Evolutionary conservation across 2,888 invertebrate species (phyloP).

Genomic region (Aplocera efformata): DNA sequence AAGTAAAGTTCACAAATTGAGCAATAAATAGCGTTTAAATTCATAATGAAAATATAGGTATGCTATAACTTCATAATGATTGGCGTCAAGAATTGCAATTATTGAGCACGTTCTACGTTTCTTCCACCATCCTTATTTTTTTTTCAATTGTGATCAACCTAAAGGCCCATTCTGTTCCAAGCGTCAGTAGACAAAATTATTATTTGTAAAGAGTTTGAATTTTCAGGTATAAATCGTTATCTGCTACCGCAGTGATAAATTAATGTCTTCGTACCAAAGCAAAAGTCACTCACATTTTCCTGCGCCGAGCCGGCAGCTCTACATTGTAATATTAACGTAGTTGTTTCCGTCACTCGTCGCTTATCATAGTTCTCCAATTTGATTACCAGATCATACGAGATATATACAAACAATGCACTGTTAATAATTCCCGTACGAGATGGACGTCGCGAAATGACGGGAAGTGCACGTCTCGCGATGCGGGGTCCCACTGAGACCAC

Average conservation of each 20-base stretch:
- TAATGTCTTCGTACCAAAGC: conserved; percentile 13
- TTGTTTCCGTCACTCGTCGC: conserved; percentile 44
- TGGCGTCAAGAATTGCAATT: no score
- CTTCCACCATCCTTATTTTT: no score
- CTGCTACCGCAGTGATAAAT: conserved; percentile 5
- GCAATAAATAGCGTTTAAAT: no score
- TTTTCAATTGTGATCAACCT: no score
- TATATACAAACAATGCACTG: conserved; percentile 19
- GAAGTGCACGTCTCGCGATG: conserved; percentile 65
- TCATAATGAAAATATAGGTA: no score
- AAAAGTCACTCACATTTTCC: conserved; percentile 69
- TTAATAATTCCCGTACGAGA: conserved; percentile 20
- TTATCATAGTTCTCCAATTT: conserved; percentile 36
- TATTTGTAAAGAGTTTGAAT: no score
- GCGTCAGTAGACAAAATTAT: no score
- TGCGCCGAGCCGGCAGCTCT: conserved; percentile 66
- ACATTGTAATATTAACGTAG: conserved; percentile 61
- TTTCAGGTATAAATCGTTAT: conserved; percentile 5
- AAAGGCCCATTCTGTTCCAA: no score
- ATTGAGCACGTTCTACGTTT: no score
- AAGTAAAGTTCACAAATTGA: no score
- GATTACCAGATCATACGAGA: conserved; percentile 21
- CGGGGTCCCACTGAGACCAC: conserved; percentile 56
- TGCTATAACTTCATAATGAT: no score
- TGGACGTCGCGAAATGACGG: conserved; percentile 36